Evolutionary conservation across 2,888 invertebrate genomes (phyloP).

Genomic region (Platerodrilus igneus): DNA sequence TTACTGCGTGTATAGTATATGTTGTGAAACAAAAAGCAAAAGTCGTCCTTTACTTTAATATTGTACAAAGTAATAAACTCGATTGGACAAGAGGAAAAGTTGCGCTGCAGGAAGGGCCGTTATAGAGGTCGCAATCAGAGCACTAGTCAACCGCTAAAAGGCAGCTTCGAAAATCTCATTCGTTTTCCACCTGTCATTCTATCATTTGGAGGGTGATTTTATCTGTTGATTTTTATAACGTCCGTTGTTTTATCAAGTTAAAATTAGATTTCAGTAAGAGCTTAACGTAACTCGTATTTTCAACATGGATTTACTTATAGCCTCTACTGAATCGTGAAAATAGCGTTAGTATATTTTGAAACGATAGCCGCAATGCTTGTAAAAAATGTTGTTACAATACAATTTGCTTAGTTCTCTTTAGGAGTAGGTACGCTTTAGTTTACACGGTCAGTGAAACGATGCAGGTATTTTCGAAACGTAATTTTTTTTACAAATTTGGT

Average conservation of each 20-base stretch:
- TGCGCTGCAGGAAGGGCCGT: constrained; percentile 28
- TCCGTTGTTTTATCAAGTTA: constrained; percentile 9
- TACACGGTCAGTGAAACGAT: too few species aligned
- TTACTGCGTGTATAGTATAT: too few species aligned
- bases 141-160: constrained; percentile 31
- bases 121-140: constrained; percentile 33
- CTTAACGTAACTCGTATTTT: constrained; percentile 11
- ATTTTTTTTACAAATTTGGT: too few species aligned
- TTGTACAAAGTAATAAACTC: constrained; percentile 29
- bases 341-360: too few species aligned
- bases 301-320: constrained; percentile 10
- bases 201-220: constrained; percentile 22
- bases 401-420: too few species aligned
- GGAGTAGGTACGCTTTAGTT: too few species aligned
- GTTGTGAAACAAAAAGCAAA: constrained; percentile 20
- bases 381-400: too few species aligned
- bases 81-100: constrained; percentile 28
- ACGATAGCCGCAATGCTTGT: too few species aligned
- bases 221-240: constrained; percentile 22
- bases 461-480: too few species aligned
- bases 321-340: too few species aligned
- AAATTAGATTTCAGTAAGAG: constrained; percentile 12
- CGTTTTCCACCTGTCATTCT: constrained; percentile 34
- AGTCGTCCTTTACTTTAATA: constrained; percentile 22
- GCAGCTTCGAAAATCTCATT: constrained; percentile 34